Evolutionary conservation across 2,113 vertebrate species (phyloP), one percentile per base, ranked within the genome.

Genomic region (Dinomys branickii): DNA sequence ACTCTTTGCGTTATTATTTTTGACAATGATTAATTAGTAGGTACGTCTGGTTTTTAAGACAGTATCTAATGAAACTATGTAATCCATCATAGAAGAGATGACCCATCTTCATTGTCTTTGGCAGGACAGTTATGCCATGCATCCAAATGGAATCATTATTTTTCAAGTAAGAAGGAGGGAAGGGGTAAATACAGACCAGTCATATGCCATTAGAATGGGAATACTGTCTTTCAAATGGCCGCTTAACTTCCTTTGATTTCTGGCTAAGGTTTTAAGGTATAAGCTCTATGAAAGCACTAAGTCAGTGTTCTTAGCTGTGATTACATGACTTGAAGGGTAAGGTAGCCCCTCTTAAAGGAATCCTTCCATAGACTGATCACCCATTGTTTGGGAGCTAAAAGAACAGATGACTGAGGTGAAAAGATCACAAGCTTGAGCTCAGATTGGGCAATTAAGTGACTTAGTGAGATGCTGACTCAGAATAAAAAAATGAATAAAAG

Each of bases 1-100:
- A 96, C 65, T 65, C 41, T 81, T 96, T 92, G 26, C 82, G 26
- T n/a, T 92, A 65, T 95, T 85, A 90, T 75, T 95, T 94, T 95
- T 77, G 47, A 71, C 12, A 92, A 35, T 26, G n/a, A 82, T 95
- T 85, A 82, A 90, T 67, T 77, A 77, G 78, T 54, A 91, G 28
- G 13, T 58, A 61, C 19, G 41, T 67, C 38, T 91, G 61, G 59
- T 92, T 94, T 96, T 94, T 89, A 93, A 80, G 50, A 26, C 17
- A 61, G 38, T 20, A 61, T 10, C 16, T 35, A 92, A 81, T 80
- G 69, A 94, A 85, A 81, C 26, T 19, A 19, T 26, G 59, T 71
- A 63, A 77, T 52, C 50, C 88, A 47, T 54, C 71, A 63, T 38
- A 47, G 26, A 69, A 73, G 54, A 92, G 86, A 95, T 89, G 33